A percentile compares a stretch with the other conserved stretches of the same genome.
Evolutionary conservation across 2,113 vertebrate genomes (phyloP).

Genomic region (Ondatra zibethicus): DNA sequence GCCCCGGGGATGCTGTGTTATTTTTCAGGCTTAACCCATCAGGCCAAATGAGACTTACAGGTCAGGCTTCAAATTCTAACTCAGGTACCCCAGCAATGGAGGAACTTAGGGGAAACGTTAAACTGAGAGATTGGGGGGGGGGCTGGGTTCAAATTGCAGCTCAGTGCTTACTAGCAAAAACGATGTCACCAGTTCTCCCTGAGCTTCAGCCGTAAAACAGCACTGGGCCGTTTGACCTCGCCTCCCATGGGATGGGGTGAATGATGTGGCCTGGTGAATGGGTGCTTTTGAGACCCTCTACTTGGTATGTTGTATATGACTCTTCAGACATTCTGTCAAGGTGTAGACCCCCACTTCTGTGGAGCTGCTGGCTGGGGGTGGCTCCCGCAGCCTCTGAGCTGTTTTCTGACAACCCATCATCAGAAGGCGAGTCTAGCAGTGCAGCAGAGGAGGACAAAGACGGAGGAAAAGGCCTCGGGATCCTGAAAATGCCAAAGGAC

Average conservation of each 20-base stretch:
- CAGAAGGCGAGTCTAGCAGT: background rate
- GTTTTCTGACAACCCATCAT: background rate
- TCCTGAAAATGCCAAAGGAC: background rate
- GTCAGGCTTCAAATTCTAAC: background rate
- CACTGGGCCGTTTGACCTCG: background rate
- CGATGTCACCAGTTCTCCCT: background rate
- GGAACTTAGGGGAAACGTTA: background rate
- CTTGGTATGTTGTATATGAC: background rate
- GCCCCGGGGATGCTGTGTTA: background rate
- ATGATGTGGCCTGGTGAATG: background rate
- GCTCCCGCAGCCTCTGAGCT: background rate
- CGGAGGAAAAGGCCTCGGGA: background rate
- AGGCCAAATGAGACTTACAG: background rate
- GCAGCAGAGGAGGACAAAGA: background rate
- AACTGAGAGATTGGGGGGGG: background rate
- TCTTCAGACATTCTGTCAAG: background rate
- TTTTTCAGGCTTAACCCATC: background rate
- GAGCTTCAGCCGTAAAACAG: background rate
- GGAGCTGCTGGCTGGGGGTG: background rate
- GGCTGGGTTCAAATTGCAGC: background rate
- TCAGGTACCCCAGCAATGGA: background rate
- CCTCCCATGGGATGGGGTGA: background rate
- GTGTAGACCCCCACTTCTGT: background rate
- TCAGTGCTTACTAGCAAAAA: background rate
- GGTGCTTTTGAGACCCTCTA: background rate